Base-by-base conservation (phyloP, 2,797 vertebrate genomes). In the Sparus aurata region DNA sequence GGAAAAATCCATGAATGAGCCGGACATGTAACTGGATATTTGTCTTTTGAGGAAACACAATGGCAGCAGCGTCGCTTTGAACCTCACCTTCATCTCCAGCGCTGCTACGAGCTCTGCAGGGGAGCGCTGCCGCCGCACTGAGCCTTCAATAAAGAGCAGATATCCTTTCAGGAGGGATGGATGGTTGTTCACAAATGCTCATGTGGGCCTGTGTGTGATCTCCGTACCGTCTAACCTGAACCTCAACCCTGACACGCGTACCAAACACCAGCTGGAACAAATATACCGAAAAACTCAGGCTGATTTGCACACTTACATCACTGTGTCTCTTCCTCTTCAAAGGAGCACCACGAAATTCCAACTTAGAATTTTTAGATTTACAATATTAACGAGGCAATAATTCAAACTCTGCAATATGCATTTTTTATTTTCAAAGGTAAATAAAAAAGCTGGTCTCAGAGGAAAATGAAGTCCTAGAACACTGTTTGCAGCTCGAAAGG, bases 11-110 rank as follows among this genome's bases (percentile, higher is more conserved):
- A 63, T 65, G 74, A 82, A 83, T 75, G 82, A 79, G 82, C 76
- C 41, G 62, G 75, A 88, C 86, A 61, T 81, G 91, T 90, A 93
- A 93, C 69, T n/a, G 64, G 91, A 93, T 89, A 92, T 87, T 77
- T 75, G 50, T 77, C 91, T 88, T 85, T 89, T 90, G 82, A 91
- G 55, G 75, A 64, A 63, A 57, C 47, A 93, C 87, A 93, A 92
- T 89, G 75, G 83, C 75, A 54, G 34, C 71, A 22, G 67, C 2
- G 22, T 52, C 65, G 83, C 82, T 61, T 85, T 75, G 77, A 71
- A 71, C 41, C 71, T 88, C 88, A 73, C 71, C 80, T 75, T 69
- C 27, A 69, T 75, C 60, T 60, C 69, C 71, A 75, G 79, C 23
- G n/a, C 12, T 45, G 58, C 73, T n/a, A 72, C 22, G 6, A 41